Evolutionary conservation across 2,797 vertebrate genomes (phyloP).

Genomic region (Oreortyx pictus): DNA sequence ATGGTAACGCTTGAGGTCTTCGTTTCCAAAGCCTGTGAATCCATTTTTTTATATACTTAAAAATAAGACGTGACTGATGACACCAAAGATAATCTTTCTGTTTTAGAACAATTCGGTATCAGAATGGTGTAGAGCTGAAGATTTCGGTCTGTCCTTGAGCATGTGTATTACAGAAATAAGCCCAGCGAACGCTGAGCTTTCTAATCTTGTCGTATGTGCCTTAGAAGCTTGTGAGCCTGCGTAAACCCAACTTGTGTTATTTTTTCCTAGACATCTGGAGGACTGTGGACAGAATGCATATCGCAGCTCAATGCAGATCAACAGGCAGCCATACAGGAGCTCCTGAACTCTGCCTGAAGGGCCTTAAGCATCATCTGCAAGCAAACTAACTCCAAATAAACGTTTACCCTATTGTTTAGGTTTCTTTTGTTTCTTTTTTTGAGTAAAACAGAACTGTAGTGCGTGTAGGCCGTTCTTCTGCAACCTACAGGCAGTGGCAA

Average conservation of each 20-base stretch:
- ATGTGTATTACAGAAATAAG: background rate
- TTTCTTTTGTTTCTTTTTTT: constrained; percentile 87
- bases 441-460: constrained; percentile 83
- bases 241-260: constrained; percentile 2
- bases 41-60: background rate
- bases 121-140: background rate
- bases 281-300: constrained; percentile 95
- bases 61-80: background rate
- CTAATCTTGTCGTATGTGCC: background rate
- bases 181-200: background rate
- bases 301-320: constrained; percentile 92
- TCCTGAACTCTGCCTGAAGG: constrained; percentile 93
- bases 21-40: background rate
- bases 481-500: constrained; percentile 71
- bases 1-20: background rate
- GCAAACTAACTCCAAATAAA: constrained; percentile 87
- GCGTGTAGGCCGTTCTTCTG: constrained; percentile 81
- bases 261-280: constrained; percentile 88
- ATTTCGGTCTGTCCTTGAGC: background rate
- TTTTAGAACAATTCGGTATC: background rate
- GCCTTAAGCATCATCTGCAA: constrained; percentile 79
- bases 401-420: constrained; percentile 85
- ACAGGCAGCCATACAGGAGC: constrained; percentile 96
- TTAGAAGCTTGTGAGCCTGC: background rate
- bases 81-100: fast-evolving